Evolutionary conservation across 2,888 invertebrate genomes (phyloP), one percentile per base, ranked within the genome.

Genomic region (Hermaeophaga mercurialis): DNA sequence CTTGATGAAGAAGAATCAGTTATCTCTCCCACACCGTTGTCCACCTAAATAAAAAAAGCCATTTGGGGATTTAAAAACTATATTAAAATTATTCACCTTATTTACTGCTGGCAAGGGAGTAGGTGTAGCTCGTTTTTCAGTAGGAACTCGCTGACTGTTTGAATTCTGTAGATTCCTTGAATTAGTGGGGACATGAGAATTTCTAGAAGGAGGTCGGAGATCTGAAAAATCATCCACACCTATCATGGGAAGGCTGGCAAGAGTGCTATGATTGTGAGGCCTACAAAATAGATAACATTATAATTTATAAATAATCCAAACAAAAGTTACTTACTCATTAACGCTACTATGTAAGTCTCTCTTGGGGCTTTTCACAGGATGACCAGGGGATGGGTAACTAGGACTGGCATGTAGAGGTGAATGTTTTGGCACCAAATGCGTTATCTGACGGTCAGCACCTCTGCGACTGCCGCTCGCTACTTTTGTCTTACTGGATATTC

Each of bases 221-320:
- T 72, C 69, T 4, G 69, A 61, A 56, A 72, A 75, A 66, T 88
- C 88, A 72, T 88, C 88, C 57, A 87, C 78, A 38, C 88, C 86
- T 63, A 90, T 88, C 85, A 89, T 85, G 4, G 90, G 90, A 62
- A 79, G 66, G 66, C 79, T 90, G 64, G 89, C 90, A 62, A 88
- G 80, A 6, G 88, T 85, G 64, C 88, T 87, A 75, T 85, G 86
- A 41, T 84, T 80, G 64, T 85, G 84, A 15, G 58, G 60, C 38
- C 63, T 59, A 46, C 45, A 59, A 50, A 38, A 39, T 17, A 9
- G 14, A 19, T 36, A 49, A 28, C 14, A 36, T 49, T 28, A 19
- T 34, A n/a, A n/a, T 14, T 24, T 18, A 3, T 31, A 46, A 22
- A 8, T 2, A 12, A 6, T 19, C 39, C 28, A 36, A 12, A 8